phyloP scores from a whole-genome alignment of 1,140 invertebrate genomes.

The Drosophila gunungcola region DNA sequence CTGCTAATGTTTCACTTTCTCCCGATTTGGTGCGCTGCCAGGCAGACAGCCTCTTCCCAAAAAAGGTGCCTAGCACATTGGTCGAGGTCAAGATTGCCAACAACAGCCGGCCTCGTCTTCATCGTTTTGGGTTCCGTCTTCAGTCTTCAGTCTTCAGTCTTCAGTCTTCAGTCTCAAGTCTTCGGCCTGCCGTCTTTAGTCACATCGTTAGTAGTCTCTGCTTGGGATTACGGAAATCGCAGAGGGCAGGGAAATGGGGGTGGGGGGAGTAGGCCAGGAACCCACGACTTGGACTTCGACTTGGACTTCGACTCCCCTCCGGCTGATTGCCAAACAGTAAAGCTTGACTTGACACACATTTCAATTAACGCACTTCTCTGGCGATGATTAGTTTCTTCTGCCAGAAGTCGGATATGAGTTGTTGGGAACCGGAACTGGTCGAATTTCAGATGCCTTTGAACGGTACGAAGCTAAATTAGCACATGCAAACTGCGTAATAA shows the following conservation, averaged over 20 bases:
- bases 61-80: conserved; percentile 56
- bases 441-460: neutral
- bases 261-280: neutral
- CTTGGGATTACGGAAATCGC: conserved; percentile 19
- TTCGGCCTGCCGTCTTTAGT: conserved; percentile 16
- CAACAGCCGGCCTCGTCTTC: conserved; percentile 51
- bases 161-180: conserved; percentile 11
- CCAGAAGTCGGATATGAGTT: neutral
- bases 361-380: conserved; percentile 48
- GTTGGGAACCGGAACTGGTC: neutral
- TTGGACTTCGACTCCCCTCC: conserved; percentile 1
- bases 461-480: neutral
- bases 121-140: conserved; percentile 22
- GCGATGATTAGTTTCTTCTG: conserved; percentile 16
- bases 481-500: neutral
- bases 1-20: conserved; percentile 70
- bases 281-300: conserved; percentile 19
- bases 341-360: conserved; percentile 71
- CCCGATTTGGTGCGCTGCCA: conserved; percentile 74
- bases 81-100: conserved; percentile 75
- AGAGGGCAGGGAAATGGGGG: neutral
- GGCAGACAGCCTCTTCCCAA: conserved; percentile 54
- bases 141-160: conserved; percentile 13
- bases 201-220: conserved; percentile 60
- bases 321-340: conserved; percentile 18